Base-by-base conservation (phyloP, 2,113 vertebrate species). In the Phalacrocorax carbo region DNA sequence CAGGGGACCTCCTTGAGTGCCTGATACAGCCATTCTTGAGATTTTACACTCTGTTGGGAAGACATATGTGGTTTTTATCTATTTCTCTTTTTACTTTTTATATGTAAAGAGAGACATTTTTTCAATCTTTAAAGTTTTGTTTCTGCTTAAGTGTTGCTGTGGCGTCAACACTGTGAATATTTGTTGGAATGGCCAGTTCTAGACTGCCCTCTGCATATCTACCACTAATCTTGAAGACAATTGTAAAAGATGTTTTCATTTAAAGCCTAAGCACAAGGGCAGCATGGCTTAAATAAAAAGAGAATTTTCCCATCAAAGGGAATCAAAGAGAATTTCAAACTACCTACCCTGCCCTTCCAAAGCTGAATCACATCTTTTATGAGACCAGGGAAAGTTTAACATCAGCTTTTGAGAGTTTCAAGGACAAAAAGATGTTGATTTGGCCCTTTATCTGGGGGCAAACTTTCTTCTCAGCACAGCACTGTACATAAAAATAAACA, bases 311-410 rank as follows among this genome's bases (percentile, higher is more conserved):
- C 34, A 86, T 81, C 93, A 96, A 96, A 93, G 84, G 55, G 58
- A 72, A 93, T 76, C 87, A 94, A 95, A 95, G 77, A 91, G 93
- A 95, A 96, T 96, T 96, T 84, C 44, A 79, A 83, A 95, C 55
- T 51, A 40, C 52, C 52, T 84, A 40, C 77, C 61, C 61, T 81
- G 40, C 48, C 40, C 77, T 91, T 91, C 65, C 30, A 51, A 51
- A 52, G 30, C 49, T 26, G 34, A 76, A 79, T 75, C 83, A 30
- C 16, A 13, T 81, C 60, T 86, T 96, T 93, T 78, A 51, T 42
- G 51, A 86, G 55, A 84, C 10, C 3, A 16, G 12, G 12, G 34
- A 75, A 94, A 65, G 44, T 61, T 91, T 91, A 87, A 79, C 61
- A 72, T 76, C 46, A 79, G 34, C 57, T 84, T 94, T 91, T 79